Base-by-base conservation (phyloP, 2,888 invertebrate genomes). In the Smittia aterrima region DNA sequence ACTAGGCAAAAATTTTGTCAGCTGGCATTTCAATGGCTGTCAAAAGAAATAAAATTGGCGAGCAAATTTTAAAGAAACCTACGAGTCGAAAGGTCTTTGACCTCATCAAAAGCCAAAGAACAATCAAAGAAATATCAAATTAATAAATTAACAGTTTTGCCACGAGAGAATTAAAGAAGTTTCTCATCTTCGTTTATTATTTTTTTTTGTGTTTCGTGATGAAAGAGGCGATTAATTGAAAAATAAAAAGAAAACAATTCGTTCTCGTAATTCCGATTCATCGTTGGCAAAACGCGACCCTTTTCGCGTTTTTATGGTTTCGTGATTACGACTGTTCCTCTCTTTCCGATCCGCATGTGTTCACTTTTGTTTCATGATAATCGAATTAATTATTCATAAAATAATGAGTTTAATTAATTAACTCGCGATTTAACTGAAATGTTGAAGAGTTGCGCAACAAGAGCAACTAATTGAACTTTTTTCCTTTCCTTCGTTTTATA, bases 81-180 rank as follows among this genome's bases (percentile, higher is more conserved):
- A 11, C 47, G 47, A 47, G 32, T 32, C 32, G n/a, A 47, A 47
- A 18, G 58, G 58, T 58, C 58, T 2, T 58, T 20, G 58, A 58
- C 58, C 20, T 58, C 22, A 20, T 20, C 58, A 20, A 58, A 22
- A 9, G 58, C 18, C 18, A 58, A 58, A 58, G 53, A 58, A 58
- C 18, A 58, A 18, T 58, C 18, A 18, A n/a, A 47, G 22, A 58
- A 22, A 20, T 18, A 47, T 58, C 1, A 58, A 58, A 58, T 58
- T 20, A 58, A 18, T 58, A 18, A 58, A 58, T 58, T 58, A 58
- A 58, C 58, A 58, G 58, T 58, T 58, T 58, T 20, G 4, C 6
- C 58, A 18, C 9, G 22, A 58, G 9, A 18, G 58, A 58, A 18
- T 18, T 20, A 20, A 7, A 22, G 18, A n/a, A 58, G 18, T 18